Percentiles rank a stretch among this genome's conserved stretches.
Conservation (phyloP, 2,888 invertebrate genomes). For the Xanthia togata region DNA sequence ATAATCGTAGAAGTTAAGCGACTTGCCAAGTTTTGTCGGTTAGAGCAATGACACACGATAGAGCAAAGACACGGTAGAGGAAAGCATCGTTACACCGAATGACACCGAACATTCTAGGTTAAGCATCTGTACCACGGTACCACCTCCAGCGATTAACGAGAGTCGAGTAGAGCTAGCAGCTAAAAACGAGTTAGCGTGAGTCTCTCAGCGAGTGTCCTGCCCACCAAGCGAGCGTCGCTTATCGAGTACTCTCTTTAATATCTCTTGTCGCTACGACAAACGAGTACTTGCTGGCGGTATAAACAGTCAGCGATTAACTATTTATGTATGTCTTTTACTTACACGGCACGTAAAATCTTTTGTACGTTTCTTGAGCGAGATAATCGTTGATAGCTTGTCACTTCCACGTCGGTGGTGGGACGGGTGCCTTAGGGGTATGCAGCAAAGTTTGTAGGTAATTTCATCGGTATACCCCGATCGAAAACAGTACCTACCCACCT, state of each 20-base stretch:
- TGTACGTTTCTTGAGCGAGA: not conserved
- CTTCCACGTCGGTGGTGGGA: not conserved
- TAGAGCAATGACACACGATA: slow-evolving; percentile 8
- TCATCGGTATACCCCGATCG: not conserved
- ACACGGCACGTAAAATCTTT: not conserved
- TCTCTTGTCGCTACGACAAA: not conserved
- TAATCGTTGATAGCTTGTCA: not conserved
- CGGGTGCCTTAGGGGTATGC: not conserved
- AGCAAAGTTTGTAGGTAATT: slow-evolving; percentile 25
- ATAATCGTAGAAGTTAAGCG: slow-evolving; percentile 40
- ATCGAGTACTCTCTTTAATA: not conserved
- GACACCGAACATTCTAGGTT: slow-evolving; percentile 17
- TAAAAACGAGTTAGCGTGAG: not conserved
- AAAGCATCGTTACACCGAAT: slow-evolving; percentile 22
- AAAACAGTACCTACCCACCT: not conserved
- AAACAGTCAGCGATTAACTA: not conserved
- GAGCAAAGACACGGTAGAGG: not conserved
- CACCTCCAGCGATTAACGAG: not conserved
- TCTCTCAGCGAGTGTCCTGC: not conserved
- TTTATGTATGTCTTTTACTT: too few species aligned
- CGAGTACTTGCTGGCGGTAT: too few species aligned
- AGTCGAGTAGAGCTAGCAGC: not conserved
- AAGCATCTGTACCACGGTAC: not conserved
- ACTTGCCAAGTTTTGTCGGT: slow-evolving; percentile 51
- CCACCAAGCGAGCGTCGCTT: not conserved